phyloP scores from a whole-genome alignment of 2,113 vertebrate species.

The Corythaixoides concolor region DNA sequence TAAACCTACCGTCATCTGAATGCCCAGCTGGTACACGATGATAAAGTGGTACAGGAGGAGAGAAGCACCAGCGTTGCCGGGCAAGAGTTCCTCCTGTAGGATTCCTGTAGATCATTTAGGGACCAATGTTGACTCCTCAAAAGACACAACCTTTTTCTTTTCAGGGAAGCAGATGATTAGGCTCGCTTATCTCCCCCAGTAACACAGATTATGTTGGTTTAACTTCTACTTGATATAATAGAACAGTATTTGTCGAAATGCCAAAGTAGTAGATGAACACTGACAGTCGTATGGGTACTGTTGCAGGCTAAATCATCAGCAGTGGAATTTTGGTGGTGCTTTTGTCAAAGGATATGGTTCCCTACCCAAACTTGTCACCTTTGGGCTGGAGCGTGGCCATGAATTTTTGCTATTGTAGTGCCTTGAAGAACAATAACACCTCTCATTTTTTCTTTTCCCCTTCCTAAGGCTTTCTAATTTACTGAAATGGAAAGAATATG shows the following conservation, averaged over 20 bases:
- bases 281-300: background rate
- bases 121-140: background rate
- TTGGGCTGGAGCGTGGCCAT: background rate
- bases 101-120: background rate
- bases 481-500: background rate
- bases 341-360: background rate
- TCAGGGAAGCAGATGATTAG: background rate
- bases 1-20: background rate
- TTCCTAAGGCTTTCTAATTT: background rate
- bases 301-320: background rate
- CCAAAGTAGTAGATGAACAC: background rate
- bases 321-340: background rate
- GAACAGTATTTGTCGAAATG: background rate
- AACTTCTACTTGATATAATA: background rate
- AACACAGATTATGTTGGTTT: background rate
- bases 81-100: background rate
- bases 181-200: background rate
- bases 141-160: background rate
- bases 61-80: background rate
- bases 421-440: background rate
- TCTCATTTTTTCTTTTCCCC: background rate
- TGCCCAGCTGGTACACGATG: background rate
- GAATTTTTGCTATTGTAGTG: background rate
- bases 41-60: background rate
- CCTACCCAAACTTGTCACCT: background rate